Evolutionary conservation across 2,888 invertebrate species (phyloP), one percentile per base, ranked within the genome.

Genomic region (Lymantria monacha): DNA sequence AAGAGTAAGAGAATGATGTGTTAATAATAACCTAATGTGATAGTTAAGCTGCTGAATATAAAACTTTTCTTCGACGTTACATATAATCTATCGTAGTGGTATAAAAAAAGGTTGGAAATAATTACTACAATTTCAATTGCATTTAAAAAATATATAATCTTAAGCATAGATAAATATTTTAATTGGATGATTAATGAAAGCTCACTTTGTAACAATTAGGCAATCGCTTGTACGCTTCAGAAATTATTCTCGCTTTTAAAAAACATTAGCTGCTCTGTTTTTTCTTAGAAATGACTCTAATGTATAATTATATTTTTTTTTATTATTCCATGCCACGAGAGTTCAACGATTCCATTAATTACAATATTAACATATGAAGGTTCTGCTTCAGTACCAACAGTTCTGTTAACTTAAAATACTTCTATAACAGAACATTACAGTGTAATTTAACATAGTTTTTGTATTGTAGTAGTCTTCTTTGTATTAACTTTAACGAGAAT

Each of bases 291-390:
- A 66, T 66, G 57, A 70, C 56, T 74, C 60, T 69, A 69, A 75
- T 76, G 72, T 79, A 76, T 79, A 87, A 87, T 87, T 86, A 85
- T 83, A n/a, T n/a, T n/a, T n/a, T n/a, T 82, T 81, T 82, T 84
- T 82, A 81, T 76, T 79, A 78, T 79, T 72, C 76, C 76, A 73
- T 68, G 65, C 69, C 69, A 70, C 70, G 70, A 70, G 68, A 83
- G 87, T 85, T 83, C 86, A 79, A 71, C 74, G 83, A 67, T 81
- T 72, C 67, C 72, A 69, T 73, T 85, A 85, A 86, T 86, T 85
- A 81, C 76, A 79, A 84, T 83, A 85, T 82, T 82, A 83, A 78
- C 81, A 71, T 74, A 80, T 61, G 68, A 67, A 75, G 74, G 87
- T 79, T 74, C 68, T 78, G 84, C 83, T 76, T 83, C 79, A 83